Conservation (phyloP, 37 sponge, comb jelly and placozoan genomes). For the Mnemiopsis leidyi region DNA sequence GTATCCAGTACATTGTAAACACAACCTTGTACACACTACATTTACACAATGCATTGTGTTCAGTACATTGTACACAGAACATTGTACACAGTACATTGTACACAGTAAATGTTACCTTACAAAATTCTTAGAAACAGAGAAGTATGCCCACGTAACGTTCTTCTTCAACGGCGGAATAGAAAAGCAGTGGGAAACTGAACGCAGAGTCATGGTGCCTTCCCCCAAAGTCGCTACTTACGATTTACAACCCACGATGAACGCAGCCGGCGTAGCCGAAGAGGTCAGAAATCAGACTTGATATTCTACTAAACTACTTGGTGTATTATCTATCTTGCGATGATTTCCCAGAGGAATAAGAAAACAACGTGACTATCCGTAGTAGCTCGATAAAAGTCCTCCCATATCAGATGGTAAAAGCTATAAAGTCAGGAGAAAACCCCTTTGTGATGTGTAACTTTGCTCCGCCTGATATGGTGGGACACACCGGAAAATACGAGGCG, state of each 20-base stretch:
- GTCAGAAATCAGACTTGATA: no score
- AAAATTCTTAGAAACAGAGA: slow-evolving; percentile 94
- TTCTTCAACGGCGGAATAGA: slow-evolving; percentile 97
- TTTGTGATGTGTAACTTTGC: slow-evolving; percentile 99
- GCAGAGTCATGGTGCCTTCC: slow-evolving; percentile 88
- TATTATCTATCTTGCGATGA: no score
- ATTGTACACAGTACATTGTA: no score
- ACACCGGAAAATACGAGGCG: slow-evolving; percentile 94
- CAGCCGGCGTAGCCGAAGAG: slow-evolving; percentile 80
- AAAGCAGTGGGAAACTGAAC: slow-evolving; percentile 76
- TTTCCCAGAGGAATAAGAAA: no score
- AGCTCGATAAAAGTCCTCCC: no score
- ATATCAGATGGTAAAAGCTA: slow-evolving; percentile 78
- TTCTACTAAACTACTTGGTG: background rate
- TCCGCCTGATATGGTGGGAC: slow-evolving; percentile 99
- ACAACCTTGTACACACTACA: no score
- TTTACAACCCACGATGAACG: slow-evolving; percentile 96
- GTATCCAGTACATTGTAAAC: no score
- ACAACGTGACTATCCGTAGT: no score
- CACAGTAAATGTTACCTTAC: no score
- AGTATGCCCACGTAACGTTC: slow-evolving; percentile 98
- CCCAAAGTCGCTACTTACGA: slow-evolving; percentile 96
- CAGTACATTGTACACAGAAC: no score
- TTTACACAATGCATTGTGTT: no score
- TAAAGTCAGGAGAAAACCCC: slow-evolving; percentile 78